Conservation (phyloP, 1,140 invertebrate species). For the Calliopsis andreniformis region DNA sequence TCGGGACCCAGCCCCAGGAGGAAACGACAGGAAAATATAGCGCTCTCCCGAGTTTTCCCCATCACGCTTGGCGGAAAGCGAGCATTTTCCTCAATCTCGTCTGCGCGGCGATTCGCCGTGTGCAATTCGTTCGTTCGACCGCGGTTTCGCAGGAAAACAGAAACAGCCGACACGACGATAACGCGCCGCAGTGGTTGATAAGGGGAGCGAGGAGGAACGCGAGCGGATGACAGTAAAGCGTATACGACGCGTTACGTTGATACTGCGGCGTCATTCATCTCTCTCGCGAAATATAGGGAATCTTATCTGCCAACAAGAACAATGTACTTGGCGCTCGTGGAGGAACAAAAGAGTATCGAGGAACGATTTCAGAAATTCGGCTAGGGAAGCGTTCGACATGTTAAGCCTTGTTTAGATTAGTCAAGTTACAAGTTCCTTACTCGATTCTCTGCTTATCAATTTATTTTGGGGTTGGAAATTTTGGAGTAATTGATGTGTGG, state of each 20-base stretch:
- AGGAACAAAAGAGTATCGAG: not conserved
- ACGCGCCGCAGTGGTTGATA: not conserved
- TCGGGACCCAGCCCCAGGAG: too few species aligned
- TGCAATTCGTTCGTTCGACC: too few species aligned
- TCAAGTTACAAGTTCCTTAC: too few species aligned
- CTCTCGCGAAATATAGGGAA: slow-evolving; percentile 24
- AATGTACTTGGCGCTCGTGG: slow-evolving; percentile 22
- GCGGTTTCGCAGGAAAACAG: slow-evolving; percentile 36
- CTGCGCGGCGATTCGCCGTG: too few species aligned
- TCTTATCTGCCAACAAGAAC: slow-evolving; percentile 51
- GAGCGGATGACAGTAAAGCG: slow-evolving; percentile 21
- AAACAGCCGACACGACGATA: slow-evolving; percentile 20
- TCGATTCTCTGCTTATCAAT: too few species aligned
- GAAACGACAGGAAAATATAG: too few species aligned
- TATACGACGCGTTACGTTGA: slow-evolving; percentile 23
- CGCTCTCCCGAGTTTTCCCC: too few species aligned
- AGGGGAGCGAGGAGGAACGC: slow-evolving; percentile 10
- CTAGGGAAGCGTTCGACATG: not conserved
- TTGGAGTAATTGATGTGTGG: too few species aligned
- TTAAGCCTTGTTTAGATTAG: too few species aligned
- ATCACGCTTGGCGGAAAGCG: too few species aligned
- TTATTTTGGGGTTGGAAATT: too few species aligned
- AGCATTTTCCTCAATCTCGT: too few species aligned
- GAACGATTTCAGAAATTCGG: not conserved
- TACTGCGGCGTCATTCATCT: slow-evolving; percentile 47